Percentiles rank a stretch among this genome's conserved stretches.
These are phyloP conservation scores for Phaethornis superciliosus DNA, from an alignment of 2,113 vertebrate species.

Conservation along the genomic window DNA sequence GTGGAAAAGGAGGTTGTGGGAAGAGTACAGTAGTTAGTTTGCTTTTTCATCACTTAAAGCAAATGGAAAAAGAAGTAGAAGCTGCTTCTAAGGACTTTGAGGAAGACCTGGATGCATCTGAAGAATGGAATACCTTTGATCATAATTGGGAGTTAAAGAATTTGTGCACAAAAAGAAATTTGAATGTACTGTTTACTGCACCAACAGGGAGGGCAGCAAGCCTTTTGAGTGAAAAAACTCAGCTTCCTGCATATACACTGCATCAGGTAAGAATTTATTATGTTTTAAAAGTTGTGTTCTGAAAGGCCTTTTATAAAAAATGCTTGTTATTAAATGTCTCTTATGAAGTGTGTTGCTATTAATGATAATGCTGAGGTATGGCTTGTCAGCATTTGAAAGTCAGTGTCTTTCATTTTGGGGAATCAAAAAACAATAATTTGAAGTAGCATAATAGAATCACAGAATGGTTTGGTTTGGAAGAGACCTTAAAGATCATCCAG, in stretches of 20 bases:
- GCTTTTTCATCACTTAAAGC: slow-evolving; percentile 73
- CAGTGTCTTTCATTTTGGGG: neutral
- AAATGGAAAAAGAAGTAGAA: slow-evolving; percentile 67
- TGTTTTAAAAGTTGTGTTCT: neutral
- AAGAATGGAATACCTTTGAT: slow-evolving; percentile 68
- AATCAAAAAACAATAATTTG: neutral
- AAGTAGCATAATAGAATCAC: neutral
- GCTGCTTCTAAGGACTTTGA: slow-evolving; percentile 78
- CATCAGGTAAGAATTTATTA: slow-evolving; percentile 77
- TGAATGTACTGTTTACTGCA: slow-evolving; percentile 83
- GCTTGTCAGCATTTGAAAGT: neutral
- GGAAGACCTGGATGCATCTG: slow-evolving; percentile 65
- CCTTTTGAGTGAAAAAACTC: slow-evolving; percentile 79
- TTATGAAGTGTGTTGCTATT: neutral
- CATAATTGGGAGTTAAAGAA: neutral
- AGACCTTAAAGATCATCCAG: too few relatives aligned
- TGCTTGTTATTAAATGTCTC: neutral
- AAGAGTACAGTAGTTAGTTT: slow-evolving; percentile 85
- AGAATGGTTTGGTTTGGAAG: too few relatives aligned
- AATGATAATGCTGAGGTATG: neutral
- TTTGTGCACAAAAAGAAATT: neutral
- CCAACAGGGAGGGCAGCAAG: slow-evolving; percentile 84
- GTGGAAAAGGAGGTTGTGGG: slow-evolving; percentile 87
- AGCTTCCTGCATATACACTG: slow-evolving; percentile 80
- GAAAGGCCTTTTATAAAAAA: neutral